Evolutionary conservation across 2,113 vertebrate genomes (phyloP).

Genomic region (Montifringilla adamsi): DNA sequence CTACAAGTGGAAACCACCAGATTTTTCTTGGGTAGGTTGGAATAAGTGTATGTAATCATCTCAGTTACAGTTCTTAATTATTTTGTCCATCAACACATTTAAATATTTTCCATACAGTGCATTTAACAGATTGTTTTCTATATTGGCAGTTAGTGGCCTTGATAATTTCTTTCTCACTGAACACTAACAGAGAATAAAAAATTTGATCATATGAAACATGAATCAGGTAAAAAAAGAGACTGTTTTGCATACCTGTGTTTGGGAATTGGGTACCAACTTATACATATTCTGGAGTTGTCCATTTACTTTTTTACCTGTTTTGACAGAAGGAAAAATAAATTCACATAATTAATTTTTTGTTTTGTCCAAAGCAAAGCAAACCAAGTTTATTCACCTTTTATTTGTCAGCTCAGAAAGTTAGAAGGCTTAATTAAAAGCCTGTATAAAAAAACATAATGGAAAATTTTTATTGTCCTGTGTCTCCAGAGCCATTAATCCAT

Average conservation of each 20-base stretch:
- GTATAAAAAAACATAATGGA: background rate
- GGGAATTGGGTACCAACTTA: constrained; percentile 66
- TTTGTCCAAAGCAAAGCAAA: background rate
- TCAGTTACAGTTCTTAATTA: background rate
- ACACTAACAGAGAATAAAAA: background rate
- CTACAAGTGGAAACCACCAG: background rate
- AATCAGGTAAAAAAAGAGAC: background rate
- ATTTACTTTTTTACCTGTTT: constrained; percentile 75
- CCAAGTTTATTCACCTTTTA: background rate
- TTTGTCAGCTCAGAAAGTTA: background rate
- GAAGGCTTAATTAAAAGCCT: background rate
- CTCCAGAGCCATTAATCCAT: background rate
- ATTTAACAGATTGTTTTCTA: background rate
- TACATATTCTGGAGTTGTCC: constrained; percentile 78
- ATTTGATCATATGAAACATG: background rate
- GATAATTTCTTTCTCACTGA: background rate
- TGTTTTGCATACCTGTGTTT: constrained; percentile 71
- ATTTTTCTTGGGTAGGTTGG: background rate
- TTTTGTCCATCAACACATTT: background rate
- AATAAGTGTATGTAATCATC: background rate
- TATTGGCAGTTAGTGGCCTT: background rate
- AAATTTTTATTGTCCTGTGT: background rate
- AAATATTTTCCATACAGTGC: background rate
- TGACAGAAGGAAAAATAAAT: constrained; percentile 28
- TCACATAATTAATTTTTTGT: background rate